Conservation (phyloP, 2,888 invertebrate species). For the Corbicula japonica region DNA sequence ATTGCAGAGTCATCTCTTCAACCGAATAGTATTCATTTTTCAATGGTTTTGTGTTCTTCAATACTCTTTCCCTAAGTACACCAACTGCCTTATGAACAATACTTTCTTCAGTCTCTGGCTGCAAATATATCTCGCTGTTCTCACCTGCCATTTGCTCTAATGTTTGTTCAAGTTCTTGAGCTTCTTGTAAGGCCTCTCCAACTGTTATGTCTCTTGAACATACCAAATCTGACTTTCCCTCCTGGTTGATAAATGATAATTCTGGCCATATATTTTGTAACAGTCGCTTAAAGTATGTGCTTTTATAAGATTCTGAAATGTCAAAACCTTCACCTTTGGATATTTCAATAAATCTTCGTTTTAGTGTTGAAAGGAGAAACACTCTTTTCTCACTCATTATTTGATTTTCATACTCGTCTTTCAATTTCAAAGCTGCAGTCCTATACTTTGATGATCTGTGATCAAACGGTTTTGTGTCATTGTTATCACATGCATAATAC, state of each 20-base stretch:
- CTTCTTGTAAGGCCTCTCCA: neutral
- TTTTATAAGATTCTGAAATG: neutral
- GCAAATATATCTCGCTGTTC: no score
- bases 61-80: no score
- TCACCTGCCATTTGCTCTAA: no score
- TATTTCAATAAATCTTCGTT: neutral
- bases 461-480: neutral
- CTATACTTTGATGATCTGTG: neutral
- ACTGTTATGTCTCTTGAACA: constrained; percentile 6
- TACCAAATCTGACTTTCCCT: constrained; percentile 6
- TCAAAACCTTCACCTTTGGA: neutral
- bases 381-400: neutral
- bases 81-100: constrained; percentile 1
- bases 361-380: neutral
- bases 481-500: no score
- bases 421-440: neutral
- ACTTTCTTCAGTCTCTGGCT: constrained; percentile 2
- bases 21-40: constrained; percentile 20
- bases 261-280: constrained; percentile 12
- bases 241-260: constrained; percentile 5
- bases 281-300: constrained; percentile 2
- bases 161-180: neutral
- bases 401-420: neutral
- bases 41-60: neutral
- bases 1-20: neutral